Conservation (phyloP, 2,888 invertebrate species). For the Zygaena filipendulae region DNA sequence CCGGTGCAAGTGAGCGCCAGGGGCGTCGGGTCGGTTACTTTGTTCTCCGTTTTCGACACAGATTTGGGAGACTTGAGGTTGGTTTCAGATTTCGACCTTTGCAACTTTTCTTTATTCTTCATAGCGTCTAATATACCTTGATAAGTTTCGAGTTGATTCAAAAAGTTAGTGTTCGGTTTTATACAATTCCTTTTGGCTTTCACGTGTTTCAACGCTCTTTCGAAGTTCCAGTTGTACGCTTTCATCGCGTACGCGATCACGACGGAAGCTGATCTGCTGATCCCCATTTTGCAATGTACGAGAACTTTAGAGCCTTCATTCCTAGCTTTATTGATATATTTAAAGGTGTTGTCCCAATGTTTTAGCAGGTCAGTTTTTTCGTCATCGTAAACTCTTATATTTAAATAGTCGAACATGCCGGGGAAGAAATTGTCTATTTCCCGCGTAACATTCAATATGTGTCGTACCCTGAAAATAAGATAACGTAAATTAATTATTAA, state of each 20-base stretch:
- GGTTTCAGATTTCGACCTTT: slow-evolving; percentile 93
- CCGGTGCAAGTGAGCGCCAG: slow-evolving; percentile 67
- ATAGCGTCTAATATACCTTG: slow-evolving; percentile 96
- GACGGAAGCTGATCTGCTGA: slow-evolving; percentile 97
- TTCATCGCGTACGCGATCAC: slow-evolving; percentile 99
- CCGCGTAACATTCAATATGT: slow-evolving; percentile 96
- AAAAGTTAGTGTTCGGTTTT: slow-evolving; percentile 95
- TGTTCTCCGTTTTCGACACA: slow-evolving; percentile 64
- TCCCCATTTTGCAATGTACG: slow-evolving; percentile 99
- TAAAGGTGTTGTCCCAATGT: slow-evolving; percentile 98
- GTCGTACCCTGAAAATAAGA: slow-evolving; percentile 80
- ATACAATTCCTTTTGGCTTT: slow-evolving; percentile 92
- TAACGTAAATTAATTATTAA: slow-evolving; percentile 14
- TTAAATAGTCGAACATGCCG: slow-evolving; percentile 95
- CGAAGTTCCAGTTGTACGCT: slow-evolving; percentile 93
- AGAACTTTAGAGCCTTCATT: slow-evolving; percentile 92
- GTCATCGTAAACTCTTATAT: slow-evolving; percentile 96
- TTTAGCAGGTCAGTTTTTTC: slow-evolving; percentile 96
- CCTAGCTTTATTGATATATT: slow-evolving; percentile 93
- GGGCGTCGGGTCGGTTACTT: slow-evolving; percentile 71
- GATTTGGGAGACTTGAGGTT: slow-evolving; percentile 80
- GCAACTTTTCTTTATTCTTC: slow-evolving; percentile 93
- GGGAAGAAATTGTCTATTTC: slow-evolving; percentile 99
- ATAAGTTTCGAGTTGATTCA: slow-evolving; percentile 94
- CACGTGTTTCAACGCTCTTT: slow-evolving; percentile 89